Evolutionary conservation across 1,140 invertebrate genomes (phyloP).

Genomic region (Probaryconus sp.): DNA sequence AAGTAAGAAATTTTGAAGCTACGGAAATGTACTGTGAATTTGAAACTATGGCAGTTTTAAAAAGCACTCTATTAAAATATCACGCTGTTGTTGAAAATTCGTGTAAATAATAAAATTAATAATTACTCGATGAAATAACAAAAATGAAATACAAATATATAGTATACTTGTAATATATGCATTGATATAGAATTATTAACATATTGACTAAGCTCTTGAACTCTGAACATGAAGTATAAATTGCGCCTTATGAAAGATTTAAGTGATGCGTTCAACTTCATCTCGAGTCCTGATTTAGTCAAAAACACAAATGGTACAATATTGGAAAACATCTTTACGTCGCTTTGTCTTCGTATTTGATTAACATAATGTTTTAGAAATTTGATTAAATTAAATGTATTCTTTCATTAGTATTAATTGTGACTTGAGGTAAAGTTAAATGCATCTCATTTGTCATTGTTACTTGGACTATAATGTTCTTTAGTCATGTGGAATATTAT

Average conservation of each 20-base stretch:
- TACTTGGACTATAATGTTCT: conserved; percentile 27
- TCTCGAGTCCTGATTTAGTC: conserved; percentile 1
- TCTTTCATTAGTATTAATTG: too few species aligned
- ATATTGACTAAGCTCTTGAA: conserved; percentile 46
- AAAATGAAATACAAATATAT: conserved; percentile 20
- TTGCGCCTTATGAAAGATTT: conserved; percentile 41
- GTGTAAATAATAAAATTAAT: conserved; percentile 24
- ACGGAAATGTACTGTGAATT: too few species aligned
- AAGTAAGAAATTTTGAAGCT: not conserved
- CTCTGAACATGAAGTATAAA: conserved; percentile 33
- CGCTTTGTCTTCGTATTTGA: too few species aligned
- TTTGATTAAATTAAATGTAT: too few species aligned
- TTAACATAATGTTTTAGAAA: too few species aligned
- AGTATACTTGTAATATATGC: conserved; percentile 21
- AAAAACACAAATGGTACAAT: not conserved
- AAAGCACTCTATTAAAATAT: too few species aligned
- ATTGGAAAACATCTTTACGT: too few species aligned
- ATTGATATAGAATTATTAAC: conserved; percentile 13
- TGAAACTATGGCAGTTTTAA: too few species aligned
- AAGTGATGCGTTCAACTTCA: conserved; percentile 7
- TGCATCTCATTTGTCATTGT: conserved; percentile 15
- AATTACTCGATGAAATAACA: too few species aligned
- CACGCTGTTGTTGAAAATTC: conserved; percentile 21
- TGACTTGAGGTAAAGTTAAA: conserved; percentile 19
- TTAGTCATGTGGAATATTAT: conserved; percentile 27